Evolutionary conservation across 1,140 invertebrate species (phyloP).

Genomic region (Ceratitis capitata): DNA sequence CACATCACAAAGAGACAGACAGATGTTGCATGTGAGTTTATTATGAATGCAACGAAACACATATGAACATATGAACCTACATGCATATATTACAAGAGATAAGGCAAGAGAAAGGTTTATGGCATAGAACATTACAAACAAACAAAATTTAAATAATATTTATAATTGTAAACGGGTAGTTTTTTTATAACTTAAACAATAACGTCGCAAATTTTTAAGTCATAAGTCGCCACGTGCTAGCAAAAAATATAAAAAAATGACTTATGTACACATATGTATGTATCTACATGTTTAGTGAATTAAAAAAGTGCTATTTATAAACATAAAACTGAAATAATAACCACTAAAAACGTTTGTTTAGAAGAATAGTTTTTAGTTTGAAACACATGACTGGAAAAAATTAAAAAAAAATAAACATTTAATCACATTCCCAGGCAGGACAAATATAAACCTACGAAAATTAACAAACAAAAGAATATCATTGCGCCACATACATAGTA

Average conservation of each 20-base stretch:
- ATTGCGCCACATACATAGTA: background rate
- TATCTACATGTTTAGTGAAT: background rate
- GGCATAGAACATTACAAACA: background rate
- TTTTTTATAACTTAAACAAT: background rate
- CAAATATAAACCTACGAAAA: background rate
- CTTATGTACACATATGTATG: background rate
- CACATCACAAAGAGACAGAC: background rate
- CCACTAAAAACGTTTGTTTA: background rate
- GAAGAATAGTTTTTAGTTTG: background rate
- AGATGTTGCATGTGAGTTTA: background rate
- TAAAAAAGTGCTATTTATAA: background rate
- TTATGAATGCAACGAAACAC: background rate
- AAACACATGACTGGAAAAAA: background rate
- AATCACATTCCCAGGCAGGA: background rate
- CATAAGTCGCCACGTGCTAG: background rate
- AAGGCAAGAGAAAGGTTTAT: background rate
- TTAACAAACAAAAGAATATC: background rate
- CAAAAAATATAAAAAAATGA: too few species aligned
- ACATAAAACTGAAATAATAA: background rate
- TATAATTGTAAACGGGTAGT: background rate
- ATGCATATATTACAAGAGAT: background rate
- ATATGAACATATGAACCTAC: too few species aligned
- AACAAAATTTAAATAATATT: background rate
- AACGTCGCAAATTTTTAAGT: background rate
- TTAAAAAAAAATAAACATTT: background rate